Conservation (phyloP, 2,797 vertebrate genomes). For the Premnoplex brunnescens region DNA sequence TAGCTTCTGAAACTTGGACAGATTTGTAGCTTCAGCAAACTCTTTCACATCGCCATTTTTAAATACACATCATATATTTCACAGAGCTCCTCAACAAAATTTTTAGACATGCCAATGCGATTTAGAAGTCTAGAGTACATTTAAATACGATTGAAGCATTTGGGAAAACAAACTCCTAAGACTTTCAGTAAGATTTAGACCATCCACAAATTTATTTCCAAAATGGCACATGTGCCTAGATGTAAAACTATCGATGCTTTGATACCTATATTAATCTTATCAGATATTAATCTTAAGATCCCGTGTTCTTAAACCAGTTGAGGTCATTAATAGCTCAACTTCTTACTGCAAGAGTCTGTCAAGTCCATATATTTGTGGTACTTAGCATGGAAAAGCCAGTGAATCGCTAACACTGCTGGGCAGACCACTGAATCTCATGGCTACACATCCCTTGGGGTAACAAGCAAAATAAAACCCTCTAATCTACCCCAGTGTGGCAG, state of each 20-base stretch:
- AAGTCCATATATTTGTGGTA: neutral
- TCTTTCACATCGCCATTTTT: neutral
- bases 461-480: neutral
- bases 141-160: neutral
- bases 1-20: neutral
- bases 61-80: neutral
- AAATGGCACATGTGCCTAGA: neutral
- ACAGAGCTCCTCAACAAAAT: neutral
- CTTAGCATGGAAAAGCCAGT: neutral
- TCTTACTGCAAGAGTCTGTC: neutral
- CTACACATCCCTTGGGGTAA: neutral
- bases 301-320: neutral
- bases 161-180: neutral
- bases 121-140: neutral
- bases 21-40: constrained; percentile 17
- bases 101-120: neutral
- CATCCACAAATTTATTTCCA: neutral
- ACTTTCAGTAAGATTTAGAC: neutral
- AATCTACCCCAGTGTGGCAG: neutral
- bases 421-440: neutral
- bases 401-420: neutral
- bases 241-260: neutral
- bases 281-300: neutral
- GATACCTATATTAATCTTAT: no score
- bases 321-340: neutral